Evolutionary conservation across 37 sponge, comb jelly and placozoan genomes (phyloP).

Genomic region (Chondrosia reniformis): DNA sequence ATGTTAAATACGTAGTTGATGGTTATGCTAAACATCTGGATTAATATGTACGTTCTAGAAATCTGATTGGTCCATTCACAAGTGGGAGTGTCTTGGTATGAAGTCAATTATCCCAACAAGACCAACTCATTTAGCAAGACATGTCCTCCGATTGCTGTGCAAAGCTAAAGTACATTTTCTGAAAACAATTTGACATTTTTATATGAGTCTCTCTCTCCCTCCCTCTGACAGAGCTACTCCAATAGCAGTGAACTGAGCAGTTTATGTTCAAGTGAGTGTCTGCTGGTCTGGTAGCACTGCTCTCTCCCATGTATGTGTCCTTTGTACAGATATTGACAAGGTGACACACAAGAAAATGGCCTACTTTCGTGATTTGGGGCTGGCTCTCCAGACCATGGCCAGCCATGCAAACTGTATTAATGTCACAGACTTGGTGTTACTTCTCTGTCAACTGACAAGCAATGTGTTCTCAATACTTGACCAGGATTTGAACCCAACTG

Average conservation of each 20-base stretch:
- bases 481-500: constrained; percentile 32
- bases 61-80: constrained; percentile 65
- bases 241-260: no score
- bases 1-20: no score
- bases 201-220: neutral
- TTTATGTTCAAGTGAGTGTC: neutral
- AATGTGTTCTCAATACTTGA: constrained; percentile 46
- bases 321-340: no score
- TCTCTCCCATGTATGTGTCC: no score
- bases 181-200: neutral
- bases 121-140: constrained; percentile 59
- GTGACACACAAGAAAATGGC: no score
- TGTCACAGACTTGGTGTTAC: neutral
- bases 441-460: constrained; percentile 27
- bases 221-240: no score
- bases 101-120: constrained; percentile 15
- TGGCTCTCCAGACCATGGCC: no score
- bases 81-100: constrained; percentile 58
- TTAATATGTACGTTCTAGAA: no score
- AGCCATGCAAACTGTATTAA: no score
- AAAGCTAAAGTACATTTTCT: neutral
- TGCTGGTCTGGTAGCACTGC: no score
- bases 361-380: no score
- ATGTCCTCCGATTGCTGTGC: constrained; percentile 38
- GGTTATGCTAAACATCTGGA: no score